Conservation (phyloP, 2,888 invertebrate species). For the Saturnia pavonia region DNA sequence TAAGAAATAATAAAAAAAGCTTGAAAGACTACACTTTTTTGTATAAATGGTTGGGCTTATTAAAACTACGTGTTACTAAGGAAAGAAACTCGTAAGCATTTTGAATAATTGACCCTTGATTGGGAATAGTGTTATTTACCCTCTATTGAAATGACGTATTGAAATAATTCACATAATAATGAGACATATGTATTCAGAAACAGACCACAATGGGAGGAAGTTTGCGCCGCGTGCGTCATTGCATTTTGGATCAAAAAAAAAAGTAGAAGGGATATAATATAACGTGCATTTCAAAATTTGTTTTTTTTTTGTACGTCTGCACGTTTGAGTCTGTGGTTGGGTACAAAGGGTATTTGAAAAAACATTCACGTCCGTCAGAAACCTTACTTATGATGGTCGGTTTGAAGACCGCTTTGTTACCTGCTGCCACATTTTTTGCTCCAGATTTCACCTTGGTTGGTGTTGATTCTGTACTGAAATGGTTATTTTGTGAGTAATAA, state of each 20-base stretch:
- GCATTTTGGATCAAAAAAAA: conserved; percentile 30
- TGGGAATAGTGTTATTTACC: neutral
- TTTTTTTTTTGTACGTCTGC: conserved; percentile 51
- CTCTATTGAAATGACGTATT: neutral
- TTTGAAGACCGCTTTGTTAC: conserved; percentile 15
- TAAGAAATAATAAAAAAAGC: no score
- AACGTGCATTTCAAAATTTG: conserved; percentile 41
- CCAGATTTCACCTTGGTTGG: conserved; percentile 18
- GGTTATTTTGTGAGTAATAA: neutral
- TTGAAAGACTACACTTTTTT: no score
- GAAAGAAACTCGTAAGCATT: neutral
- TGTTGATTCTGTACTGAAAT: conserved; percentile 4
- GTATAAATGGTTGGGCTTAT: no score
- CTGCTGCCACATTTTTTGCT: conserved; percentile 16
- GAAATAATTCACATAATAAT: conserved; percentile 6
- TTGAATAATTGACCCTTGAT: neutral
- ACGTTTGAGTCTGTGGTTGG: conserved; percentile 28
- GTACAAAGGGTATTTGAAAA: conserved; percentile 44
- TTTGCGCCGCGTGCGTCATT: conserved; percentile 77
- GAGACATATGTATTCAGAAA: conserved; percentile 19
- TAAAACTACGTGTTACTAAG: neutral
- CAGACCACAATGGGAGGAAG: conserved; percentile 78
- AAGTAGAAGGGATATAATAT: neutral
- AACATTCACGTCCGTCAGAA: conserved; percentile 38
- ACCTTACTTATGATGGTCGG: conserved; percentile 6